A percentile compares a stretch with the other conserved stretches of the same genome.
Conservation (phyloP, 2,113 vertebrate genomes). For the Nothoprocta perdicaria region DNA sequence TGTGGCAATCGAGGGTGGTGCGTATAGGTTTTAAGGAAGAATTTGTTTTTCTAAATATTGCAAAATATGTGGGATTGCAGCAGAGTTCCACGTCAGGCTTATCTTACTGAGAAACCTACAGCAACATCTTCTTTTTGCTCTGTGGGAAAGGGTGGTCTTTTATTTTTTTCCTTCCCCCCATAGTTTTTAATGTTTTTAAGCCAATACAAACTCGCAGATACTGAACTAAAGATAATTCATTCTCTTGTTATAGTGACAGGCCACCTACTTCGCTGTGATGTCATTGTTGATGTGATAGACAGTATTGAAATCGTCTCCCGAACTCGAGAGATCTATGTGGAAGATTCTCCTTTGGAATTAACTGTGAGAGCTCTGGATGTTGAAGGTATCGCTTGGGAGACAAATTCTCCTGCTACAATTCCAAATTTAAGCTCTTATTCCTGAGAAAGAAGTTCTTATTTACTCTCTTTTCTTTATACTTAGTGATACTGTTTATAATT, state of each 20-base stretch:
- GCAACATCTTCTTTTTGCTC: not conserved
- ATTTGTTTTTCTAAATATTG: not conserved
- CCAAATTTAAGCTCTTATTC: not conserved
- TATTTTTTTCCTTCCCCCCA: not conserved
- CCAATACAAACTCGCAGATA: not conserved
- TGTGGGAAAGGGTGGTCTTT: not conserved
- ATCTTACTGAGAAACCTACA: not conserved
- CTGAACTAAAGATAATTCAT: not conserved
- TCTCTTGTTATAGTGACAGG: conserved; percentile 66
- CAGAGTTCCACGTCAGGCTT: not conserved
- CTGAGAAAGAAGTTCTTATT: not conserved
- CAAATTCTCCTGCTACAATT: not conserved
- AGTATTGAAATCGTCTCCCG: conserved; percentile 72
- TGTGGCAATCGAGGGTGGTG: not conserved
- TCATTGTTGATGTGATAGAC: conserved; percentile 70
- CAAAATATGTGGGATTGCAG: not conserved
- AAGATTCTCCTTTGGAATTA: conserved; percentile 73
- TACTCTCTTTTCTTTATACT: not conserved
- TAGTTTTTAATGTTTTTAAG: not conserved
- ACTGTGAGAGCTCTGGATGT: conserved; percentile 72
- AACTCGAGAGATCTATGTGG: conserved; percentile 72
- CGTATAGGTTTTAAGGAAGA: not conserved
- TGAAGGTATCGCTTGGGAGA: conserved; percentile 50
- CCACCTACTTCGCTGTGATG: conserved; percentile 70
- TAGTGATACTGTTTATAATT: not conserved